A percentile compares a stretch with the other conserved stretches of the same genome.
Evolutionary conservation across 2,113 vertebrate species (phyloP).

Genomic region (Mustela nigripes): DNA sequence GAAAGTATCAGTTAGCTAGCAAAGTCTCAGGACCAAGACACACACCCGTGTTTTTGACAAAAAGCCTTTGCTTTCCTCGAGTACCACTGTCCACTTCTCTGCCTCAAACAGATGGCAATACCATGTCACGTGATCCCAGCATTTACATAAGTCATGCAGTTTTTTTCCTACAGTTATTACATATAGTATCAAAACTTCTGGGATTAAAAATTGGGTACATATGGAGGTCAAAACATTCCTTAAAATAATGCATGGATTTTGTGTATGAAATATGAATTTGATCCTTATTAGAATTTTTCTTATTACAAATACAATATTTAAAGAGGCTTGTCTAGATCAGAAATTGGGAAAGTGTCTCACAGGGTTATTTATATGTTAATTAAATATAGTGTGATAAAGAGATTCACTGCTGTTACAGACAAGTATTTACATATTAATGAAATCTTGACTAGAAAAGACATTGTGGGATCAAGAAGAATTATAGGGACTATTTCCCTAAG

Average conservation of each 20-base stretch:
- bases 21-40: neutral
- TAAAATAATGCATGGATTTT: slow-evolving; percentile 32
- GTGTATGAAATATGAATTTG: slow-evolving; percentile 34
- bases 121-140: neutral
- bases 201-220: neutral
- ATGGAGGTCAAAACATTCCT: neutral
- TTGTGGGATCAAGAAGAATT: slow-evolving; percentile 65
- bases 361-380: slow-evolving; percentile 75
- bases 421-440: slow-evolving; percentile 76
- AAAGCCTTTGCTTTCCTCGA: neutral
- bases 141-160: fast-evolving
- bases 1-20: too few relatives aligned
- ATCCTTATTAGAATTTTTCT: slow-evolving; percentile 55
- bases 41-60: neutral
- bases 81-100: neutral
- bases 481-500: slow-evolving; percentile 10
- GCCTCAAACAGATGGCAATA: too few relatives aligned
- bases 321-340: slow-evolving; percentile 24
- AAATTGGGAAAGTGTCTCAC: slow-evolving; percentile 26
- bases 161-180: neutral
- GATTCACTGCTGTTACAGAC: slow-evolving; percentile 58
- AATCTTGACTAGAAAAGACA: slow-evolving; percentile 63
- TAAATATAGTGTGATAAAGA: slow-evolving; percentile 70
- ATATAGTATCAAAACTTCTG: neutral
- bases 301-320: slow-evolving; percentile 66